Evolutionary conservation across 2,888 invertebrate genomes (phyloP).

Genomic region (Pachliopta kotzebuea): DNA sequence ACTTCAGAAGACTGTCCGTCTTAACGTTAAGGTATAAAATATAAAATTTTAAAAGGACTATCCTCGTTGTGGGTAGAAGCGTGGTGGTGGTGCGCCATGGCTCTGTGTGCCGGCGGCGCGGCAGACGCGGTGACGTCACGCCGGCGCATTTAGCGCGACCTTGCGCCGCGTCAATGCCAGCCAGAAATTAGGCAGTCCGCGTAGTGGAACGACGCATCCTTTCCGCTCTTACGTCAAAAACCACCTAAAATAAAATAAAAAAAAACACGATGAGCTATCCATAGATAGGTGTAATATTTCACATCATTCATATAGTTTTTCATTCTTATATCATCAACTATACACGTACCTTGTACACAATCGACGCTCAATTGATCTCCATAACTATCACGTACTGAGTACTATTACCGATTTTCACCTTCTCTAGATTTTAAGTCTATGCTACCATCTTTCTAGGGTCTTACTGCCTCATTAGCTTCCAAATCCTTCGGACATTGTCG

Average conservation of each 20-base stretch:
- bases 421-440: too few species aligned
- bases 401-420: too few species aligned
- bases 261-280: background rate
- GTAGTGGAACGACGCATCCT: conserved; percentile 44
- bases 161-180: conserved; percentile 72
- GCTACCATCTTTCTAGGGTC: too few species aligned
- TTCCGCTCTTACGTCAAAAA: conserved; percentile 47
- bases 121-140: conserved; percentile 62
- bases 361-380: background rate
- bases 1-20: too few species aligned
- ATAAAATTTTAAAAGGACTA: too few species aligned
- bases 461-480: too few species aligned
- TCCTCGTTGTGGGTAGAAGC: too few species aligned
- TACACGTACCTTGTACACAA: background rate
- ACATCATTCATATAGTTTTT: background rate
- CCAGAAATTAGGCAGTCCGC: conserved; percentile 56
- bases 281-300: background rate
- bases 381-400: too few species aligned
- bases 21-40: too few species aligned
- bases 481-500: too few species aligned
- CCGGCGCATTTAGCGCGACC: conserved; percentile 60
- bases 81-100: conserved; percentile 23
- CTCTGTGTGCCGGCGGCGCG: conserved; percentile 29
- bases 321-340: background rate
- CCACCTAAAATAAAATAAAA: background rate